Evolutionary conservation across 2,797 vertebrate genomes (phyloP).

Genomic region (Thamnophis elegans): DNA sequence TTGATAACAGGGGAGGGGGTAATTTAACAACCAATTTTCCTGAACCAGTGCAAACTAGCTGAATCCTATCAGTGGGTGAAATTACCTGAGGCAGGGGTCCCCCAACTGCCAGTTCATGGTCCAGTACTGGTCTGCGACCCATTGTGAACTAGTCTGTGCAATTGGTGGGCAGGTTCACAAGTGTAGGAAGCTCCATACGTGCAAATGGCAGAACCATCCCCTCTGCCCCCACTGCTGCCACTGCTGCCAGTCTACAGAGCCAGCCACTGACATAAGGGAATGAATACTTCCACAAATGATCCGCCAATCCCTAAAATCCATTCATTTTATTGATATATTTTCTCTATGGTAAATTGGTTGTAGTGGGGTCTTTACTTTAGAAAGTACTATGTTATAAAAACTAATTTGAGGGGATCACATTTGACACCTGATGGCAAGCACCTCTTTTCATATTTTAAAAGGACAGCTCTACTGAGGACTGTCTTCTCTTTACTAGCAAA

Average conservation of each 20-base stretch:
- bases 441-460: not conserved
- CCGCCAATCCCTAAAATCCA: not conserved
- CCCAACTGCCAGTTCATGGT: rapidly evolving
- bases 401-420: not conserved
- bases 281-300: not conserved
- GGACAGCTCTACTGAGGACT: not conserved
- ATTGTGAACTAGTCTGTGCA: not conserved
- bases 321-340: not conserved
- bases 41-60: too few relatives aligned
- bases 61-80: too few relatives aligned
- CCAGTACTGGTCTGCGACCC: not conserved
- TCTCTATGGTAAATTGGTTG: not conserved
- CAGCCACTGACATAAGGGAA: not conserved
- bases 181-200: not conserved
- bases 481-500: not conserved
- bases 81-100: not conserved
- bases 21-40: too few relatives aligned
- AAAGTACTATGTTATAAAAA: not conserved
- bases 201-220: not conserved
- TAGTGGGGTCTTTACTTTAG: not conserved
- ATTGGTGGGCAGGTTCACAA: not conserved
- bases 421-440: not conserved
- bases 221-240: not conserved
- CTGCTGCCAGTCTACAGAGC: not conserved
- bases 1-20: too few relatives aligned